A percentile compares a stretch with the other conserved stretches of the same genome.
phyloP scores from a whole-genome alignment of 2,797 vertebrate genomes.

The Phoeniculus purpureus region DNA sequence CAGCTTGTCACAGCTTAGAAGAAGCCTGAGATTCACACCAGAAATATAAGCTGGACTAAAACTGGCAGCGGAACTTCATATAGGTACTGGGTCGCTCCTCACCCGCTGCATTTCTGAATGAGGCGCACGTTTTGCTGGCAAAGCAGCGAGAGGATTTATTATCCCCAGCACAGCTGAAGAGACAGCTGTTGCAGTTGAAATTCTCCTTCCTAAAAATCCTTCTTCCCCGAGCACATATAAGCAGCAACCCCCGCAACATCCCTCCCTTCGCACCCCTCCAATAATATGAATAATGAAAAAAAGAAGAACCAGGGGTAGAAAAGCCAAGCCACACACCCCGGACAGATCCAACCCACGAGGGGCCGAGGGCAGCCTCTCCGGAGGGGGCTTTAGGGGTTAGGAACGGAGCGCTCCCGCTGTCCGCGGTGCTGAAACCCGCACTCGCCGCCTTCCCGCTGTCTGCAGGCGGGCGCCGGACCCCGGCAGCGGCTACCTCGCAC shows the following conservation, averaged over 20 bases:
- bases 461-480: background rate
- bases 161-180: background rate
- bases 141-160: conserved; percentile 50
- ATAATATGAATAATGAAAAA: no score
- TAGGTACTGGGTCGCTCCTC: background rate
- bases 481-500: background rate
- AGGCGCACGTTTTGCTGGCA: conserved; percentile 49
- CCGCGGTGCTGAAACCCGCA: conserved; percentile 23
- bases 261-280: no score
- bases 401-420: background rate
- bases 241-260: background rate
- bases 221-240: background rate
- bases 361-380: background rate
- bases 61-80: background rate
- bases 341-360: background rate
- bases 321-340: background rate
- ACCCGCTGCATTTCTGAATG: conserved; percentile 45
- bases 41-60: background rate
- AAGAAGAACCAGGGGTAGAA: no score
- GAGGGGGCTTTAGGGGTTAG: background rate
- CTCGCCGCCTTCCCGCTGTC: background rate
- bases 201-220: conserved; percentile 23
- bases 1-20: background rate
- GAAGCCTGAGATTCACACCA: background rate
- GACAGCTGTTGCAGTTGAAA: conserved; percentile 63